Base-by-base conservation (phyloP, 2,797 vertebrate genomes). In the Spea hammondii region DNA sequence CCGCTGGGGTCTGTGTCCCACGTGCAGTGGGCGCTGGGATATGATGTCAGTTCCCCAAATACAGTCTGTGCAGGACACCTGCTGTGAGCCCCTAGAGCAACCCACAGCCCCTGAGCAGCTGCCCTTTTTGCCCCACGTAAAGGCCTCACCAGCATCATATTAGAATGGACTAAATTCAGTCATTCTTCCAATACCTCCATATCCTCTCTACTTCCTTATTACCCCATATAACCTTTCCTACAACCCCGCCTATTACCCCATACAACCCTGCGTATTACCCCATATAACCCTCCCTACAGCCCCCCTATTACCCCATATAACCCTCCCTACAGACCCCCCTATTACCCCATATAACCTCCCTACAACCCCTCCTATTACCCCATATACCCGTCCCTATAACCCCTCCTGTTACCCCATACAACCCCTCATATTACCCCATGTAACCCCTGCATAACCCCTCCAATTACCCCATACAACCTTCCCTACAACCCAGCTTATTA, bases 241-340 rank as follows among this genome's bases (percentile, higher is more conserved):
- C 32, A 62, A 62, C 59, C 5, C 59, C 59, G 14, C 14, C 2
- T 17, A 62, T 62, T 62, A 62, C 59, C 32, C 13, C 59, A 62
- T 62, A 17, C 32, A 62, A 62, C 59, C 59, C 59, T 14, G 14
- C 59, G n/a, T 17, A 17, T 62, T 62, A 32, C 59, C 32, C 59
- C 59, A 14, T 62, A 62, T 62, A 62, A 62, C 59, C 17, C 17
- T 17, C 17, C 17, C 17, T 17, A 17, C 17, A 17, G 17, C 4
- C 59, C 59, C 32, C 14, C 59, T 17, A 17, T 62, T 62, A 62
- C 59, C 32, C 59, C 59, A 62, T 62, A 62, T 62, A 62, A 62
- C 59, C 64, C 17, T 10, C 32, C 5, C 64, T 47, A 45, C n/a
- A 45, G 17, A 5, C 64, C 7, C 64, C 64, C 46, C 64, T 46